phyloP scores from a whole-genome alignment of 2,797 vertebrate species.

The Enteromius mattozi region DNA sequence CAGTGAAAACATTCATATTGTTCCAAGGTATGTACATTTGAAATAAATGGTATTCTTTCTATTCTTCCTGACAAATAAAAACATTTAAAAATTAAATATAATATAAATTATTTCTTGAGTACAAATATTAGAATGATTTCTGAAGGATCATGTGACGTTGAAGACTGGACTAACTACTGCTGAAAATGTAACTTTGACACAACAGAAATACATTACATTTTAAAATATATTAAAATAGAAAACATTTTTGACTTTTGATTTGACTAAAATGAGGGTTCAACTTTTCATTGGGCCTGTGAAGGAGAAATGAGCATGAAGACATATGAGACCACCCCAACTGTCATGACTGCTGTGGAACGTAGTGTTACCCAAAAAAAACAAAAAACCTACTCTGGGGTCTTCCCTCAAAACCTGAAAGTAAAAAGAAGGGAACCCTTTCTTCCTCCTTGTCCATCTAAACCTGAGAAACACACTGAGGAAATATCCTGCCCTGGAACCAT shows the following conservation, averaged over 20 bases:
- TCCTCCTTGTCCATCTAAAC: conserved; percentile 41
- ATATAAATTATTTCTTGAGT: not conserved
- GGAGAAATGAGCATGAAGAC: conserved; percentile 27
- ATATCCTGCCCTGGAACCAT: conserved; percentile 46
- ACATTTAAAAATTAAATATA: not conserved
- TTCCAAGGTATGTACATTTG: not conserved
- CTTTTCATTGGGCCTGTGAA: conserved; percentile 29
- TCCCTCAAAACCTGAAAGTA: conserved; percentile 51
- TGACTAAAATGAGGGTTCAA: too few relatives aligned
- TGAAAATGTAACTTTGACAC: not conserved
- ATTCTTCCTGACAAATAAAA: not conserved
- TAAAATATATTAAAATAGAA: not conserved
- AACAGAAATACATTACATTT: not conserved
- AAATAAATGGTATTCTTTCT: not conserved
- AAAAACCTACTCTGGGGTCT: conserved; percentile 34
- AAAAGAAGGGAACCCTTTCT: conserved; percentile 39
- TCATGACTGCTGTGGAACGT: conserved; percentile 55
- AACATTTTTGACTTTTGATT: not conserved
- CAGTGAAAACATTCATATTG: not conserved
- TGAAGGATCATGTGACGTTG: not conserved
- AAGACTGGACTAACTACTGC: not conserved
- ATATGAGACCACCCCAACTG: conserved; percentile 57
- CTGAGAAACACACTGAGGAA: conserved; percentile 47
- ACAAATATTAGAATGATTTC: not conserved
- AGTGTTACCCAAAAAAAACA: conserved; percentile 42